Conservation (phyloP, 2,888 invertebrate species). For the Sphaerophoria rueppellii region DNA sequence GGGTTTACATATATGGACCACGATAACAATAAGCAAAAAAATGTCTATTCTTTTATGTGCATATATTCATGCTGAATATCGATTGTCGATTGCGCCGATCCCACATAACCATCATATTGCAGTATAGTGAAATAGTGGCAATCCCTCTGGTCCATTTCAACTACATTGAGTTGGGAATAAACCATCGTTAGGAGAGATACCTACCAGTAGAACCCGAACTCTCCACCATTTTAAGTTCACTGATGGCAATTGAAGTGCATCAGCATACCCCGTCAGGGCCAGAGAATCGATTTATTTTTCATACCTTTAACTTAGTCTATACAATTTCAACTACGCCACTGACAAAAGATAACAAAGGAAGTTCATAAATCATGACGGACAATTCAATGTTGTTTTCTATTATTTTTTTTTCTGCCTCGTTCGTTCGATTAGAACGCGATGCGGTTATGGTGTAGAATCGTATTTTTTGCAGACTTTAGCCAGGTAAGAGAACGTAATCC, state of each 20-base stretch:
- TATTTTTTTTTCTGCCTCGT: neutral
- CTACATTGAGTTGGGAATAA: slow-evolving; percentile 61
- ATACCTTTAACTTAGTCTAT: slow-evolving; percentile 23
- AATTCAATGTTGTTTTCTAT: slow-evolving; percentile 55
- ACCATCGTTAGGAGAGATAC: slow-evolving; percentile 29
- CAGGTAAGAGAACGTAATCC: slow-evolving; percentile 7
- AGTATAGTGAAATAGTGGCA: slow-evolving; percentile 48
- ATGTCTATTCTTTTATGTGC: neutral
- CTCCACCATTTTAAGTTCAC: slow-evolving; percentile 40
- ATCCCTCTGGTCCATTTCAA: slow-evolving; percentile 62
- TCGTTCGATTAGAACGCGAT: neutral
- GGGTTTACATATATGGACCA: slow-evolving; percentile 1
- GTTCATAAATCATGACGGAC: slow-evolving; percentile 65
- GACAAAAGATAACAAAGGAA: slow-evolving; percentile 60
- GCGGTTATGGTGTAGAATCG: too few species aligned
- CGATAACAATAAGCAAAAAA: slow-evolving; percentile 61
- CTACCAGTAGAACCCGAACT: neutral
- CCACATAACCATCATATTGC: slow-evolving; percentile 63
- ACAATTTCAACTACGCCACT: slow-evolving; percentile 13
- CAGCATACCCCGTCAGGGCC: slow-evolving; percentile 19
- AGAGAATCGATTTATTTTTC: slow-evolving; percentile 23
- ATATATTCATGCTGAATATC: too few species aligned
- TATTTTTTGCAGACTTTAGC: neutral
- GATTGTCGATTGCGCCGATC: slow-evolving; percentile 3
- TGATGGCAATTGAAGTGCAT: slow-evolving; percentile 40